Conservation (phyloP, 1,140 invertebrate genomes). For the Drosophila pectinifera region DNA sequence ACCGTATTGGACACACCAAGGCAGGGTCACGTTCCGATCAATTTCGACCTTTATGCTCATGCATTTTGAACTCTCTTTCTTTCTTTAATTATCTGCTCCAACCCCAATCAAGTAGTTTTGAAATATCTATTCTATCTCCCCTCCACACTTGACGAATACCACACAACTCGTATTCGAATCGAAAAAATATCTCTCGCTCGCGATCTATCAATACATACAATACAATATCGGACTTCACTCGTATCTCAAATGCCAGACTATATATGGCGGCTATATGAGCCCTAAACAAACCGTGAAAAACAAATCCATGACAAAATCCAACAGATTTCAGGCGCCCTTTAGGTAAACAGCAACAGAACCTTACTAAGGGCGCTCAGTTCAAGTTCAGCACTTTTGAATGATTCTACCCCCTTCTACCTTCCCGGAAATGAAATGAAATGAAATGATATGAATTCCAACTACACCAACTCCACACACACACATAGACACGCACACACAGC, state of each 20-base stretch:
- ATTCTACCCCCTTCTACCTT: constrained; percentile 8
- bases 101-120: constrained; percentile 57
- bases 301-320: constrained; percentile 28
- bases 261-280: constrained; percentile 42
- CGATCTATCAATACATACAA: constrained; percentile 30
- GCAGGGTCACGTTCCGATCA: constrained; percentile 87
- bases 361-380: constrained; percentile 62
- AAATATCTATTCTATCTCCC: constrained; percentile 42
- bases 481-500: constrained; percentile 38
- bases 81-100: constrained; percentile 25
- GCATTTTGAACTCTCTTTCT: constrained; percentile 42
- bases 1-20: constrained; percentile 99
- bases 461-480: constrained; percentile 34
- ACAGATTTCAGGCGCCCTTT: constrained; percentile 63
- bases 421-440: constrained; percentile 24
- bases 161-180: constrained; percentile 46
- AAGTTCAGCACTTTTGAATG: constrained; percentile 57
- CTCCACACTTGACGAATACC: constrained; percentile 57
- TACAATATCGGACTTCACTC: constrained; percentile 33
- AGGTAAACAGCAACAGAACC: constrained; percentile 62
- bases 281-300: constrained; percentile 29
- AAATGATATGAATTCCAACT: constrained; percentile 31
- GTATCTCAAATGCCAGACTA: constrained; percentile 43
- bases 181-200: constrained; percentile 22
- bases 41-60: constrained; percentile 33